Evolutionary conservation across 2,888 invertebrate genomes (phyloP).

Genomic region (Epinotia ramella): DNA sequence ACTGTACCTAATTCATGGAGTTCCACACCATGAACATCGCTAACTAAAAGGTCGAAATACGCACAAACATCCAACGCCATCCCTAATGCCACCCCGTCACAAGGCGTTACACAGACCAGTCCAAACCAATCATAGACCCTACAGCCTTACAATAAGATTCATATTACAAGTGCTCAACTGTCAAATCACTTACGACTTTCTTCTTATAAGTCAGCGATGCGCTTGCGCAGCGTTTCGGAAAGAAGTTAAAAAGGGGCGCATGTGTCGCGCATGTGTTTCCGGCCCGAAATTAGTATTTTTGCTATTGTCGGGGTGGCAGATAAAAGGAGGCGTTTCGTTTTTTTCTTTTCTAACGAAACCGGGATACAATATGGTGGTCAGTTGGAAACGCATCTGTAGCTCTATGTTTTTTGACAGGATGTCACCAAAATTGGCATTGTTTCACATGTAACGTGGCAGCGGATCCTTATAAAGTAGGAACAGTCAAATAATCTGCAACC

Average conservation of each 20-base stretch:
- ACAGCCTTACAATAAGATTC: not conserved
- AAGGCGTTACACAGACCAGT: not conserved
- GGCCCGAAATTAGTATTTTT: slow-evolving; percentile 52
- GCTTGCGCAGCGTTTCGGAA: slow-evolving; percentile 49
- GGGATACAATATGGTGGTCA: slow-evolving; percentile 3
- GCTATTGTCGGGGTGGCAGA: slow-evolving; percentile 33
- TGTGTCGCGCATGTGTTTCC: slow-evolving; percentile 82
- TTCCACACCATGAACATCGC: no score
- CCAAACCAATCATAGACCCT: not conserved
- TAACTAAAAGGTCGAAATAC: no score
- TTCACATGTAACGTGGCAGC: no score
- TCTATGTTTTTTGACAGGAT: not conserved
- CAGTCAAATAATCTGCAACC: no score
- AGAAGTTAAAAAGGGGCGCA: slow-evolving; percentile 79
- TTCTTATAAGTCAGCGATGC: not conserved
- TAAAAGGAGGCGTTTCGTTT: slow-evolving; percentile 9
- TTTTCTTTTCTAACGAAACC: slow-evolving; percentile 8
- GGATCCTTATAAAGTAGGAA: no score
- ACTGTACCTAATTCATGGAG: no score
- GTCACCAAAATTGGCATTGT: no score
- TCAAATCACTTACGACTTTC: not conserved
- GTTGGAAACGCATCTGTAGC: not conserved
- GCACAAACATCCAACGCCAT: not conserved
- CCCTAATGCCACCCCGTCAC: slow-evolving; percentile 13
- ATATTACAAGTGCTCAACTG: not conserved